Conservation (phyloP, 2,113 vertebrate species). For the Chionis minor region DNA sequence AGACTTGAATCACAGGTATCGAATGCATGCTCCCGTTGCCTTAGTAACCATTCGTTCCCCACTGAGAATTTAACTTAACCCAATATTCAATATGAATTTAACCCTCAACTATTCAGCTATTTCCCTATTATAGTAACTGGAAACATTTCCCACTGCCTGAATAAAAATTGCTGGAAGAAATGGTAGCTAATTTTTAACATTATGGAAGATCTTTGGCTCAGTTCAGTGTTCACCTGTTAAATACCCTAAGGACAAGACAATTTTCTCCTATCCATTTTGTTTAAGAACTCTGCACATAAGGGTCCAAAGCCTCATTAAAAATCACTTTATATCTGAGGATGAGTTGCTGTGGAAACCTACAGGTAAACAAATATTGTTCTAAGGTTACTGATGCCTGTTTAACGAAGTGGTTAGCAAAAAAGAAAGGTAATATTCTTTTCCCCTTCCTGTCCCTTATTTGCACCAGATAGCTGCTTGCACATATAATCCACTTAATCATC, state of each 20-base stretch:
- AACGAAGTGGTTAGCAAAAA: not conserved
- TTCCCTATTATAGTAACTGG: not conserved
- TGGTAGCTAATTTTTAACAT: not conserved
- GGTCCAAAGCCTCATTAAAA: not conserved
- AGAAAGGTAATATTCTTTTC: not conserved
- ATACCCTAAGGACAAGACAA: not conserved
- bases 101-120: not conserved
- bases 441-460: not conserved
- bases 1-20: constrained; percentile 33
- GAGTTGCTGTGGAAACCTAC: not conserved
- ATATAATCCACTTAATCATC: not conserved
- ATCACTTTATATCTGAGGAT: not conserved
- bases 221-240: not conserved
- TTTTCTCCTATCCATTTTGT: not conserved
- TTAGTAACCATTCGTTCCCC: constrained; percentile 31
- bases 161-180: not conserved
- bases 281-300: not conserved
- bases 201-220: not conserved
- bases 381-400: not conserved
- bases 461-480: not conserved
- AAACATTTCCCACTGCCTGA: not conserved
- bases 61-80: constrained; percentile 14
- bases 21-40: constrained; percentile 19
- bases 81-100: not conserved
- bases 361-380: not conserved